A percentile compares a stretch with the other conserved stretches of the same genome.
These are phyloP conservation scores for Charanyca ferruginea DNA, from an alignment of 2,888 invertebrate species.

Conservation along the genomic window DNA sequence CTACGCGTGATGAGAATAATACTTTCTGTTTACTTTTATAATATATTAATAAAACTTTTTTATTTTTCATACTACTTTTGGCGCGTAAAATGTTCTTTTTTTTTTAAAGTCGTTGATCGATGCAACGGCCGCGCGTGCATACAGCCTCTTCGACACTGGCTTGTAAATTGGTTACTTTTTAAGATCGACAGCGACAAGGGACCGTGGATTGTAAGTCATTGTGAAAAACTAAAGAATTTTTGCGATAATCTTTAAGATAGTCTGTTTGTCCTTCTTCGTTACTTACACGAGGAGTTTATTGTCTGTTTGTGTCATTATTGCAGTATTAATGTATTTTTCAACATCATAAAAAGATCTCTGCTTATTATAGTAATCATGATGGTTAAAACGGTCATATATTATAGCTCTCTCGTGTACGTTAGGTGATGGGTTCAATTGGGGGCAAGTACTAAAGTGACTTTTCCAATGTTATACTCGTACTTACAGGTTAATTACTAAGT, in stretches of 20 bases:
- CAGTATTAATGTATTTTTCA: not conserved
- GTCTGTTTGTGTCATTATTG: not conserved
- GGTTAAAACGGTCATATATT: not conserved
- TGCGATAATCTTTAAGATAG: constrained; percentile 56
- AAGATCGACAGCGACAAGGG: constrained; percentile 27
- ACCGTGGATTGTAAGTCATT: constrained; percentile 33
- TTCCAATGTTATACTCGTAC: too few species aligned
- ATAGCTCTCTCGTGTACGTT: too few species aligned
- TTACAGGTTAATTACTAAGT: too few species aligned
- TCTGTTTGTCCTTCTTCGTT: constrained; percentile 32
- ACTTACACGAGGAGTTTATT: not conserved
- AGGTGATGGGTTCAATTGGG: too few species aligned
- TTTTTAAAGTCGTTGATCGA: constrained; percentile 39
- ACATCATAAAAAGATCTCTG: not conserved
- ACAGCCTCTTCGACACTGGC: constrained; percentile 63
- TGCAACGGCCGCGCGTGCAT: constrained; percentile 61
- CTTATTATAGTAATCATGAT: not conserved
- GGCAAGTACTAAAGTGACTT: too few species aligned
- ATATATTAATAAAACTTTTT: constrained; percentile 24
- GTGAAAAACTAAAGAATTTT: constrained; percentile 58
- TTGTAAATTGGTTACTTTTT: constrained; percentile 26
- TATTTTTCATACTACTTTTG: constrained; percentile 49
- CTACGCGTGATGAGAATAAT: not conserved
- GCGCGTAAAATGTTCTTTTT: constrained; percentile 42
- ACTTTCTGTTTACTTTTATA: constrained; percentile 41